phyloP scores from a whole-genome alignment of 35 echinoderm and acorn worm species.

The Heliocidaris tuberculata region DNA sequence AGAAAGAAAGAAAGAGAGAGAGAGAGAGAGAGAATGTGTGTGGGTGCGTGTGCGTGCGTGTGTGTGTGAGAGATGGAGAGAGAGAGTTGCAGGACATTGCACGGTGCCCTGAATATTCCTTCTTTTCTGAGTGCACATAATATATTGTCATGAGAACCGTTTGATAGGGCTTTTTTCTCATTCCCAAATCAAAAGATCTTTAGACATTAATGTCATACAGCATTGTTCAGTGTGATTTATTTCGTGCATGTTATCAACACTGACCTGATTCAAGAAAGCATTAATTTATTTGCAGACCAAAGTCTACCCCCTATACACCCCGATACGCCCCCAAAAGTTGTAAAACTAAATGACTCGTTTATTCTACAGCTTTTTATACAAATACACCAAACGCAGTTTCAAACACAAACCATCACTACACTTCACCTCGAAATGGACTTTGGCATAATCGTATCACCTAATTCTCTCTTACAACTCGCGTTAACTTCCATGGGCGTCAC shows the following conservation, averaged over 20 bases:
- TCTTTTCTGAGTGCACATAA: too few species aligned
- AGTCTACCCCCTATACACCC: background rate
- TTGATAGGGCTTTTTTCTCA: background rate
- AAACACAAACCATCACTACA: background rate
- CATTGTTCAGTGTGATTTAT: background rate
- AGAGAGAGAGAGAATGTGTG: too few species aligned
- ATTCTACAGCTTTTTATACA: background rate
- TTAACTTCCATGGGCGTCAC: too few species aligned
- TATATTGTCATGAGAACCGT: too few species aligned
- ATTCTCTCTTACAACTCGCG: too few species aligned
- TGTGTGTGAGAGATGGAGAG: background rate
- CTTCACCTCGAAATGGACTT: background rate
- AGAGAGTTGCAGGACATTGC: background rate
- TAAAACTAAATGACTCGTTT: background rate
- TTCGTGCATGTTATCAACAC: background rate
- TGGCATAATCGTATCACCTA: too few species aligned
- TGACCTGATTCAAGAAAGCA: background rate
- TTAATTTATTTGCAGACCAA: background rate
- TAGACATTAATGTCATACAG: background rate
- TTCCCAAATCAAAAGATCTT: background rate
- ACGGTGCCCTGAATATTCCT: too few species aligned
- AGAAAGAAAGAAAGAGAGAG: too few species aligned
- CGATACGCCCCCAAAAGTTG: background rate
- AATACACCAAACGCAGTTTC: background rate
- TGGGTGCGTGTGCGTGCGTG: too few species aligned